A percentile compares a stretch with the other conserved stretches of the same genome.
Evolutionary conservation across 2,888 invertebrate species (phyloP).

Genomic region (Steromphala cineraria): DNA sequence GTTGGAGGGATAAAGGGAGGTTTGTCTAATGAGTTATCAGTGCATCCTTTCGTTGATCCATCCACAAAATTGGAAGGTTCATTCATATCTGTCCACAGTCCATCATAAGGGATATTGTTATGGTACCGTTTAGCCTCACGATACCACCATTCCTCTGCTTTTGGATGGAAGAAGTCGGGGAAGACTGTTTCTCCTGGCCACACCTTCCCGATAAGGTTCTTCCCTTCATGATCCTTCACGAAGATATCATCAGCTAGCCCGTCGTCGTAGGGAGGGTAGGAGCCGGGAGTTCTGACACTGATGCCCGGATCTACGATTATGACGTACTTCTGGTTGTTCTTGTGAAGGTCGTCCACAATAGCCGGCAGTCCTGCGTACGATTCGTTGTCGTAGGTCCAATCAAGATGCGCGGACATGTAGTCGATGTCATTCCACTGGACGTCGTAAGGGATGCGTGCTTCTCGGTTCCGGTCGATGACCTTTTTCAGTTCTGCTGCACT

Average conservation of each 20-base stretch:
- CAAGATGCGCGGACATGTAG: conserved; percentile 60
- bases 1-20: conserved; percentile 71
- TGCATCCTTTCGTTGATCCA: conserved; percentile 69
- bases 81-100: conserved; percentile 74
- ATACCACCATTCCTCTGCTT: conserved; percentile 62
- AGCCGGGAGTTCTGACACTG: conserved; percentile 80
- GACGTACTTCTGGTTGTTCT: conserved; percentile 63
- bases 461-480: conserved; percentile 68
- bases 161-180: conserved; percentile 70
- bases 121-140: conserved; percentile 53
- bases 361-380: conserved; percentile 50
- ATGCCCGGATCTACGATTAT: conserved; percentile 82
- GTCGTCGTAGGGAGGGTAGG: conserved; percentile 86
- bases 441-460: conserved; percentile 71
- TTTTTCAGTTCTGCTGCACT: conserved; percentile 40
- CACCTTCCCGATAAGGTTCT: conserved; percentile 54
- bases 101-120: conserved; percentile 61
- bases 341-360: conserved; percentile 62
- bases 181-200: conserved; percentile 70
- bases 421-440: conserved; percentile 71
- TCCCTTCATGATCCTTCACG: conserved; percentile 81
- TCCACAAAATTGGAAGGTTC: conserved; percentile 73
- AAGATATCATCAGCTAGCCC: conserved; percentile 85
- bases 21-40: conserved; percentile 59
- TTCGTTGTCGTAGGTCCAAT: conserved; percentile 64